Base-by-base conservation (phyloP, 2,888 invertebrate species). In the Eulithis prunata region DNA sequence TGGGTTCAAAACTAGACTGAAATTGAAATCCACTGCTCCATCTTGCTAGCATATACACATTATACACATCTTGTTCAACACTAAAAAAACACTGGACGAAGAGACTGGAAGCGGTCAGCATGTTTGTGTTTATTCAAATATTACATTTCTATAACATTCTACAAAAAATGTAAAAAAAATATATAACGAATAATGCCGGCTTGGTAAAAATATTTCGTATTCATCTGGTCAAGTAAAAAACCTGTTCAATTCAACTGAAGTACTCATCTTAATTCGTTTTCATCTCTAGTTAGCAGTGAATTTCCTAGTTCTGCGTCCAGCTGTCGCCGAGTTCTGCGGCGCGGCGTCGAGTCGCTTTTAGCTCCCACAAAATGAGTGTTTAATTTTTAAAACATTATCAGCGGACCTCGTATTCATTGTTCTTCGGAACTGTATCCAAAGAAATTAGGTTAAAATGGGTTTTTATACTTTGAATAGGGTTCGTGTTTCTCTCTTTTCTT, bases 361-460 rank as follows among this genome's bases (percentile, higher is more conserved):
- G 59, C n/a, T 66, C 55, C 59, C 58, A 63, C 66, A 54, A 68
- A 73, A 73, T 73, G 68, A 68, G 71, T 63, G 64, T 61, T 77
- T 70, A 77, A 81, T 80, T 80, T 78, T 81, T 78, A 59, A 80
- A 73, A 72, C 68, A 69, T 71, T 66, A 69, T 60, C 66, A 66
- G 64, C 46, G 52, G 32, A 62, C 58, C 62, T 66, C 46, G 51
- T 63, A 68, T 68, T 68, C 68, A 69, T 70, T 68, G 67, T 72
- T 56, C 63, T 56, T 53, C 53, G 36, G 28, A 51, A 66, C 64
- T 64, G 55, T 55, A 45, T 68, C 57, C 57, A 61, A 62, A 66
- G 57, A 63, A 66, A 62, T 59, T 49, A 56, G 60, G 55, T 49
- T 64, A 46, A 56, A 69, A 45, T 38, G 62, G 28, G 58, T 58